Conservation (phyloP, 2,797 vertebrate species). For the Cyclura pinguis region DNA sequence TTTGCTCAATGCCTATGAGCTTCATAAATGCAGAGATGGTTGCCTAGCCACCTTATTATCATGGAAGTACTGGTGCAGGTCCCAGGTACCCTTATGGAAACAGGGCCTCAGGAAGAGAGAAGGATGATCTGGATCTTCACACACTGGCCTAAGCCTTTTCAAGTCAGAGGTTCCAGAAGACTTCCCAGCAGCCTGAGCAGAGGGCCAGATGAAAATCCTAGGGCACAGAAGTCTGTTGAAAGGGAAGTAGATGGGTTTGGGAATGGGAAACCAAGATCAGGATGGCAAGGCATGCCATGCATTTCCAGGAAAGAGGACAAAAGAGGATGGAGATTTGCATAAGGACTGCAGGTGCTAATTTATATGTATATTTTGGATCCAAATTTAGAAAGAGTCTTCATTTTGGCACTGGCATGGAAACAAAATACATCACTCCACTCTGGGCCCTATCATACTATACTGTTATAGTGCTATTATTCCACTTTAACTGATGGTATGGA, state of each 20-base stretch:
- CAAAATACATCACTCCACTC: no score
- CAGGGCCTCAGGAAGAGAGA: background rate
- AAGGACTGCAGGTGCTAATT: background rate
- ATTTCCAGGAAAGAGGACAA: background rate
- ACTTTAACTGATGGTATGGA: no score
- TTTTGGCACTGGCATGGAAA: no score
- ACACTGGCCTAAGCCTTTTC: background rate
- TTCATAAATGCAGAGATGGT: background rate
- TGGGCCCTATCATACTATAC: no score
- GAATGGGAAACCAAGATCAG: background rate
- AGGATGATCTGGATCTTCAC: background rate
- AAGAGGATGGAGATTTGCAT: background rate
- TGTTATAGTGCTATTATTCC: no score
- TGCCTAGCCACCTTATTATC: background rate
- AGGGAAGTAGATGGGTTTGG: background rate
- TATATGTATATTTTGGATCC: background rate
- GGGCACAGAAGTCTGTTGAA: background rate
- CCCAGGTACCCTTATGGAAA: background rate
- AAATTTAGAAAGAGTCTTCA: background rate
- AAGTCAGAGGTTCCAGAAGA: background rate
- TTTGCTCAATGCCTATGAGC: background rate
- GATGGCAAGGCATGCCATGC: background rate
- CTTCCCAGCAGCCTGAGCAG: background rate
- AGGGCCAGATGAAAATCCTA: background rate
- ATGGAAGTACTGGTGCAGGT: background rate